These are phyloP conservation scores for Electrophaes corylata DNA, from an alignment of 2,888 invertebrate species.

Conservation along the genomic window DNA sequence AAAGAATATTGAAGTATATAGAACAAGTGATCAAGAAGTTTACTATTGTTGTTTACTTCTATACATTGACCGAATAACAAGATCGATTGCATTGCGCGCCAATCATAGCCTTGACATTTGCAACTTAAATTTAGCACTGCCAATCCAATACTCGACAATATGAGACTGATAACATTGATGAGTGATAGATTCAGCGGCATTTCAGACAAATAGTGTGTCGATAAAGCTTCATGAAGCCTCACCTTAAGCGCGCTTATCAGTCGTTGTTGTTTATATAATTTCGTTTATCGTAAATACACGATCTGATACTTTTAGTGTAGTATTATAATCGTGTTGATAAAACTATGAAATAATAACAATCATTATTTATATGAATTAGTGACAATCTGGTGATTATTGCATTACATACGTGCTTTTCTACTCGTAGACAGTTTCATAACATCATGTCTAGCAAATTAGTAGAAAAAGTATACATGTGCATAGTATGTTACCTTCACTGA, in stretches of 20 bases:
- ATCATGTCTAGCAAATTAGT: conserved; percentile 2
- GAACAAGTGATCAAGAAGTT: background rate
- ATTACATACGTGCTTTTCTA: conserved; percentile 24
- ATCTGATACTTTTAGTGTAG: conserved; percentile 1
- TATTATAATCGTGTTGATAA: background rate
- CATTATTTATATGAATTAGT: background rate
- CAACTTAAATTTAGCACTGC: conserved; percentile 41
- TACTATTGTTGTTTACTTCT: conserved; percentile 15
- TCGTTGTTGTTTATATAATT: conserved; percentile 15
- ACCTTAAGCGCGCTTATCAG: conserved; percentile 12
- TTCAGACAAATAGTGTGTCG: conserved; percentile 8
- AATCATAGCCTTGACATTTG: conserved; percentile 46
- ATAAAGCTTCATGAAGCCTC: background rate
- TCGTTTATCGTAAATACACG: conserved; percentile 15
- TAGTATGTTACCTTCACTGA: conserved; percentile 54
- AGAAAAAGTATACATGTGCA: conserved; percentile 14
- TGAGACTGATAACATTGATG: conserved; percentile 31
- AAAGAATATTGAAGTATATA: background rate
- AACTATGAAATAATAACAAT: background rate
- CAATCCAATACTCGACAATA: conserved; percentile 35
- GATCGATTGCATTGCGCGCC: conserved; percentile 36
- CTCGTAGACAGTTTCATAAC: conserved; percentile 19
- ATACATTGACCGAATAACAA: conserved; percentile 17
- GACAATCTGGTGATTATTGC: background rate
- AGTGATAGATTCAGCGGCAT: conserved; percentile 25